Evolutionary conservation across 2,113 vertebrate species (phyloP).

Genomic region (Brevimyrus niger): DNA sequence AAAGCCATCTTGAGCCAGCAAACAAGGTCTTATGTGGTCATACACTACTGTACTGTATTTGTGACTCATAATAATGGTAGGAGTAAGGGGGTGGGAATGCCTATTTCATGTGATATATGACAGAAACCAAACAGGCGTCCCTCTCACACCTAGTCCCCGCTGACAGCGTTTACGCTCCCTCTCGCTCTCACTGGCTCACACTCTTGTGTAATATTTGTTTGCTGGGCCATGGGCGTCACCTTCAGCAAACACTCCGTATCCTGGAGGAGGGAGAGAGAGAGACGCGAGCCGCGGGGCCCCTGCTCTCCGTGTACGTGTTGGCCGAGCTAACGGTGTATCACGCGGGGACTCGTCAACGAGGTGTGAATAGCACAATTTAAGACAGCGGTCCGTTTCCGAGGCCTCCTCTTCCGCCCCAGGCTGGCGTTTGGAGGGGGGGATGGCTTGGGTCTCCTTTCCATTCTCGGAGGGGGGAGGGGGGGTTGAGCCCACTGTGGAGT

Average conservation of each 20-base stretch:
- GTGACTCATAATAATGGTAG: not conserved
- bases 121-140: not conserved
- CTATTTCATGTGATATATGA: not conserved
- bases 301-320: not conserved
- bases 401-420: not conserved
- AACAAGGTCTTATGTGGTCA: not conserved
- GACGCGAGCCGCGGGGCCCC: not conserved
- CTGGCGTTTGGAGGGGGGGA: not conserved
- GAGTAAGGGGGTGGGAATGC: not conserved
- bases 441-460: not conserved
- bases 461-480: no score
- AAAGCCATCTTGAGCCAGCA: not conserved
- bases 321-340: not conserved
- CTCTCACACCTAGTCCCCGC: constrained; percentile 4
- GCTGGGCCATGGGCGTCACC: constrained; percentile 56
- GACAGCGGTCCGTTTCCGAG: not conserved
- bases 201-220: constrained; percentile 46
- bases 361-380: not conserved
- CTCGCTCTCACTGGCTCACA: not conserved
- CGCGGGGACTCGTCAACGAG: not conserved
- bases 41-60: not conserved
- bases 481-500: not conserved
- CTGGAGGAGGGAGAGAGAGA: constrained; percentile 46
- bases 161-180: not conserved
- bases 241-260: constrained; percentile 65